Base-by-base conservation (phyloP, 2,113 vertebrate species). In the Etheostoma cragini region DNA sequence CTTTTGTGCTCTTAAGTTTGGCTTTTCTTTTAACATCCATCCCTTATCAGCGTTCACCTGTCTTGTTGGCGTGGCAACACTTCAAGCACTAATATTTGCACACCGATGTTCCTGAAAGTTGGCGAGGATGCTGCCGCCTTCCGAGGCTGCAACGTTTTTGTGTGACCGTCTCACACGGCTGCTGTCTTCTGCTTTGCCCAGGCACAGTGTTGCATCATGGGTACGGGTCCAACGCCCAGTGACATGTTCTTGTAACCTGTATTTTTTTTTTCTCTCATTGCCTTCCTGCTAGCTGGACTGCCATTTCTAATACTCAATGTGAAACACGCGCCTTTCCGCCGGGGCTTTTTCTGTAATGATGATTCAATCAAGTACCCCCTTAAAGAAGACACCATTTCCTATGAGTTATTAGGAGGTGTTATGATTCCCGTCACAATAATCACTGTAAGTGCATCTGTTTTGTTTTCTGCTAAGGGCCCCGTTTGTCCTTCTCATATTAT, bases 271-370 rank as follows among this genome's bases (percentile, higher is more conserved):
- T 96, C 95, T 95, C 90, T 92, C 75, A 91, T 96, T 97, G 94
- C 95, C 91, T 96, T 95, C 96, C 96, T 96, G 96, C 93, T 96
- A 99, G 98, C 93, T 93, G 98, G 97, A 97, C 96, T 98, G 89
- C 98, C 97, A 91, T 98, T 98, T 95, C 95, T 95, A 95, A 97
- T 98, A 96, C 97, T 99, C 96, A 96, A 87, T 95, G 88, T 91
- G 85, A 94, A 86, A 88, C 96, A 97, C 95, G 92, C 86, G 87
- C 95, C 98, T 89, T 99, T 97, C 96, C 96, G 95, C 86, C 96
- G 97, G 91, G 98, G 98, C 95, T 93, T 98, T 96, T 99, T 97
- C 98, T 99, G 98, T 99, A 98, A 95, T 91, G 98, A 99, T 94
- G 97, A 98, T 90, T 96, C 98, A 81, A 97, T 99, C 97, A 96